Conservation (phyloP, 1,140 invertebrate species). For the Limonius californicus region DNA sequence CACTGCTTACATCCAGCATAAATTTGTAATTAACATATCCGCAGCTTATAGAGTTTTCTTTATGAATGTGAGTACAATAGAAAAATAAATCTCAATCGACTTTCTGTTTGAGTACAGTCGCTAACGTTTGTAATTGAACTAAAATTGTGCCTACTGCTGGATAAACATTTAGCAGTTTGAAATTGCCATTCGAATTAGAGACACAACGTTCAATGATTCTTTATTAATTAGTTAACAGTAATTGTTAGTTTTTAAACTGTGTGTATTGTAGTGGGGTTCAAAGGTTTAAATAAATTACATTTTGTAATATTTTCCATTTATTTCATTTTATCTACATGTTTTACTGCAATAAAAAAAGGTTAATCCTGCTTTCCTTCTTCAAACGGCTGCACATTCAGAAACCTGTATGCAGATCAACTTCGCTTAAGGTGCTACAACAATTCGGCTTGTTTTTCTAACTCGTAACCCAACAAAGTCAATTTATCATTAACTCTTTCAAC, state of each 20-base stretch:
- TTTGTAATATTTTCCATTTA: constrained; percentile 7
- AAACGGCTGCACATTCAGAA: background rate
- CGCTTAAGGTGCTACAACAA: background rate
- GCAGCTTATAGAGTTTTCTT: constrained; percentile 7
- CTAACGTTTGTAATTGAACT: background rate
- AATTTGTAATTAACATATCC: constrained; percentile 6
- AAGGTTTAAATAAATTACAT: constrained; percentile 22
- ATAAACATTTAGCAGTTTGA: constrained; percentile 11
- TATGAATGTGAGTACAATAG: constrained; percentile 1
- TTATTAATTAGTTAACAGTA: constrained; percentile 17
- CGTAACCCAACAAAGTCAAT: constrained; percentile 21
- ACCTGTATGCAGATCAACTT: background rate
- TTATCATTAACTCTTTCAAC: constrained; percentile 42
- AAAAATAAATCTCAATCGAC: background rate
- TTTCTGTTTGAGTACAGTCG: background rate
- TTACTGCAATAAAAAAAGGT: background rate
- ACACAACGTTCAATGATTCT: constrained; percentile 15
- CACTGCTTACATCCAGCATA: constrained; percentile 4
- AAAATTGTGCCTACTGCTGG: constrained; percentile 22
- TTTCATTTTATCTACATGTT: background rate
- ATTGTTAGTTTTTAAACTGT: constrained; percentile 20
- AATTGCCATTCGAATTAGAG: constrained; percentile 17
- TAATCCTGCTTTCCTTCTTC: background rate
- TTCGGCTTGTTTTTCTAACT: background rate
- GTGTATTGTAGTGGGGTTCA: constrained; percentile 24